These are phyloP conservation scores for Drosophila carrolli DNA, from an alignment of 1,140 invertebrate species.

Conservation along the genomic window DNA sequence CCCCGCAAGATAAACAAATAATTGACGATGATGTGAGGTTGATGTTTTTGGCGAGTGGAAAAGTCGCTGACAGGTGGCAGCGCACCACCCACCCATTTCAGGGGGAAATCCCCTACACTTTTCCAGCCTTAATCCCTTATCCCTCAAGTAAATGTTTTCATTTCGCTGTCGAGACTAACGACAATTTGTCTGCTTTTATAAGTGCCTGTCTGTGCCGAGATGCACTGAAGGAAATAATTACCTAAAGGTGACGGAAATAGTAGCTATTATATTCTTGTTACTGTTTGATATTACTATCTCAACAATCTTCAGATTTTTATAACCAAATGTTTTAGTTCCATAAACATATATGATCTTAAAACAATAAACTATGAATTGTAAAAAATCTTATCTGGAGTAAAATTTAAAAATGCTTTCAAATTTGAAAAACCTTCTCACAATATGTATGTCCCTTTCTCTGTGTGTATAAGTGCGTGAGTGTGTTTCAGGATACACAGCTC, in stretches of 20 bases:
- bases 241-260: not conserved
- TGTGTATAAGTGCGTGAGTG: slow-evolving; percentile 17
- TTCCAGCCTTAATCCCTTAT: slow-evolving; percentile 7
- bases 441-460: not conserved
- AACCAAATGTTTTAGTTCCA: too few species aligned
- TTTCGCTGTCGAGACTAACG: slow-evolving; percentile 55
- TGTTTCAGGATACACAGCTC: slow-evolving; percentile 60
- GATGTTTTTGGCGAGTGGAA: slow-evolving; percentile 5
- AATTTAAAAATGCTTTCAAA: too few species aligned
- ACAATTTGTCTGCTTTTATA: slow-evolving; percentile 52
- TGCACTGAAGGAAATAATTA: slow-evolving; percentile 17
- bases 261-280: too few species aligned
- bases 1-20: slow-evolving; percentile 53
- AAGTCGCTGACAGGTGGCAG: slow-evolving; percentile 67
- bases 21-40: slow-evolving; percentile 55
- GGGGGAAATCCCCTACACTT: not conserved
- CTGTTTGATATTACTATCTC: too few species aligned
- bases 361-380: not conserved
- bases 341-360: not conserved
- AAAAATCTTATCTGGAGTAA: too few species aligned
- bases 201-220: slow-evolving; percentile 20
- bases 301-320: too few species aligned
- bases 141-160: slow-evolving; percentile 70
- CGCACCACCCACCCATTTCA: not conserved
- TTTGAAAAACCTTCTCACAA: too few species aligned